Conservation (phyloP, 2,888 invertebrate species). For the Drosophila recens region DNA sequence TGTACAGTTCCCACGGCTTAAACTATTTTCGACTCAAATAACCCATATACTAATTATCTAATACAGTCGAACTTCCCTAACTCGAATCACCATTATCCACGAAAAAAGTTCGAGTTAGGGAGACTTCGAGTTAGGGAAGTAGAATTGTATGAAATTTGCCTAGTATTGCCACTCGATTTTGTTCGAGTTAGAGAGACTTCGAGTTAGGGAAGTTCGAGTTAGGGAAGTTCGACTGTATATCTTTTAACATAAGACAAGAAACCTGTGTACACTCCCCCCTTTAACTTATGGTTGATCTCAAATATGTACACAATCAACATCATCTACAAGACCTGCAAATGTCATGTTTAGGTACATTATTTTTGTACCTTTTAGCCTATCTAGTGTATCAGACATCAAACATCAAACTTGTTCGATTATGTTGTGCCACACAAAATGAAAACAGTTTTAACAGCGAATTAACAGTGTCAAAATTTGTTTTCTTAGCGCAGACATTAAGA, state of each 20-base stretch:
- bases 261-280: background rate
- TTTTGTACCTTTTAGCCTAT: constrained; percentile 20
- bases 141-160: no score
- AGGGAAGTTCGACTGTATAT: no score
- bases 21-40: background rate
- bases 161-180: no score
- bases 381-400: constrained; percentile 27
- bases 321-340: constrained; percentile 18
- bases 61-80: no score
- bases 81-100: no score
- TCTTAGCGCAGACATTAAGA: background rate
- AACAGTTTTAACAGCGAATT: constrained; percentile 22
- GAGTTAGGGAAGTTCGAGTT: no score
- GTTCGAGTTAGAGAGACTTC: no score
- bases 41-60: constrained; percentile 2
- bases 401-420: constrained; percentile 47
- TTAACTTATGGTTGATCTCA: background rate
- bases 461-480: constrained; percentile 7
- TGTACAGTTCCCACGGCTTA: constrained; percentile 4
- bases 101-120: no score
- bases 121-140: no score
- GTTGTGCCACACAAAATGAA: constrained; percentile 5
- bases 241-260: background rate
- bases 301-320: constrained; percentile 8
- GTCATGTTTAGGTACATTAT: constrained; percentile 41